Percentiles rank a stretch among this genome's conserved stretches.
phyloP scores from a whole-genome alignment of 30 jellyfish, hydroid and myxozoan genomes.

The Mastigias papua region DNA sequence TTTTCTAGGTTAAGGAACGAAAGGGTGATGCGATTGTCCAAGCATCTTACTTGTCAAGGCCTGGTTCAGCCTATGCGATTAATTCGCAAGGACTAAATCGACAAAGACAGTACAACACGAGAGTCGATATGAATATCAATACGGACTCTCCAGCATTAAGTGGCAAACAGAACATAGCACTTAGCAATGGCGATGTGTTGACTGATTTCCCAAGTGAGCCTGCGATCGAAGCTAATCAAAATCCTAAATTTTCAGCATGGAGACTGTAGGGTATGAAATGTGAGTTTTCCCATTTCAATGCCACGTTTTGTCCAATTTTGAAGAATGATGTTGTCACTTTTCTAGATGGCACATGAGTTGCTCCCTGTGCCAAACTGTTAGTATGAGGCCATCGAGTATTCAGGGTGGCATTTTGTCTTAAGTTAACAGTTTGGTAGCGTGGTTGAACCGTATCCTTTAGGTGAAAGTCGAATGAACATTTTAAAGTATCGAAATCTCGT shows the following conservation, averaged over 20 bases:
- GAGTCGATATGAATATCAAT: background rate
- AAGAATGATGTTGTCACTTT: too few species aligned
- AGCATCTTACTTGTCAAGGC: conserved; percentile 58
- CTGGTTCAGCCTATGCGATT: conserved; percentile 64
- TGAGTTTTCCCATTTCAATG: background rate
- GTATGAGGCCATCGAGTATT: too few species aligned
- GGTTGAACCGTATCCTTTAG: too few species aligned
- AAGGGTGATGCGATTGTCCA: conserved; percentile 1
- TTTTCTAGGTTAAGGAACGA: background rate
- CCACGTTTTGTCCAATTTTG: too few species aligned
- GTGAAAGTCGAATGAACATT: too few species aligned
- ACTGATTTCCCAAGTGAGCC: conserved; percentile 11
- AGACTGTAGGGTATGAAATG: background rate
- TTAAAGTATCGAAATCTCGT: too few species aligned
- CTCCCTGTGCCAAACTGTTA: too few species aligned
- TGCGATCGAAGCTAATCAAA: background rate
- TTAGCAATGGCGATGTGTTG: conserved; percentile 30
- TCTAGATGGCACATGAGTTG: too few species aligned
- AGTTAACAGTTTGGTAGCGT: too few species aligned
- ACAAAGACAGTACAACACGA: background rate
- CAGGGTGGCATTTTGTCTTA: too few species aligned
- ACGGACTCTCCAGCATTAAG: too few species aligned
- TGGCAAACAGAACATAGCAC: conserved; percentile 31
- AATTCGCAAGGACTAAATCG: conserved; percentile 32
- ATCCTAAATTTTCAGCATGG: conserved; percentile 50